Percentiles rank a stretch among this genome's conserved stretches.
Evolutionary conservation across 2,113 vertebrate species (phyloP).

Genomic region (Nibea albiflora): DNA sequence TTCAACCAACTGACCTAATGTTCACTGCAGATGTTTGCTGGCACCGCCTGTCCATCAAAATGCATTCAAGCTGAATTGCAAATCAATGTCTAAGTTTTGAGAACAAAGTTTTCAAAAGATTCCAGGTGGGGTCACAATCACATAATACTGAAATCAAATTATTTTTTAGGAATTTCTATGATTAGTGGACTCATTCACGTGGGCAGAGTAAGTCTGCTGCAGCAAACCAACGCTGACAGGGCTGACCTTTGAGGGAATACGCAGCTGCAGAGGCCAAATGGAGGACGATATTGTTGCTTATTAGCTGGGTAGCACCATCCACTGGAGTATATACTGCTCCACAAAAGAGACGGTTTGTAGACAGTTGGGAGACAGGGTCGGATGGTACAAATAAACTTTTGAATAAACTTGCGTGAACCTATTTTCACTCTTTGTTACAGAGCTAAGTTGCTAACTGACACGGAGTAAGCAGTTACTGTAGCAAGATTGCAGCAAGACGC

Average conservation of each 20-base stretch:
- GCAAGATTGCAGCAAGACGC: neutral
- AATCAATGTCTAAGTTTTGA: neutral
- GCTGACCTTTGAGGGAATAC: neutral
- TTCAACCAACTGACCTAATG: neutral
- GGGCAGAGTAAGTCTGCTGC: neutral
- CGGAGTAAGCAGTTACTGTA: neutral
- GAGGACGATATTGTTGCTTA: neutral
- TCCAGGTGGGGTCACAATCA: neutral
- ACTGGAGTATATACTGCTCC: no score
- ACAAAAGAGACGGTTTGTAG: no score
- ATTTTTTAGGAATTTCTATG: neutral
- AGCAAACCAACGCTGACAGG: neutral
- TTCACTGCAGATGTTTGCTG: neutral
- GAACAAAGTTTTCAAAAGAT: neutral
- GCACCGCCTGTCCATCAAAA: slow-evolving; percentile 6
- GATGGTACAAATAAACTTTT: neutral
- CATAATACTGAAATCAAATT: neutral
- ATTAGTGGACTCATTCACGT: neutral
- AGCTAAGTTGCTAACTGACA: neutral
- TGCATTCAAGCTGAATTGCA: neutral
- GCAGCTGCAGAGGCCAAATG: neutral
- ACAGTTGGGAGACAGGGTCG: no score
- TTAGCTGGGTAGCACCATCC: neutral
- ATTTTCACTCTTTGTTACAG: neutral
- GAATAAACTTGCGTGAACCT: neutral